Evolutionary conservation across 2,888 invertebrate genomes (phyloP), one percentile per base, ranked within the genome.

Genomic region (Phalera bucephala): DNA sequence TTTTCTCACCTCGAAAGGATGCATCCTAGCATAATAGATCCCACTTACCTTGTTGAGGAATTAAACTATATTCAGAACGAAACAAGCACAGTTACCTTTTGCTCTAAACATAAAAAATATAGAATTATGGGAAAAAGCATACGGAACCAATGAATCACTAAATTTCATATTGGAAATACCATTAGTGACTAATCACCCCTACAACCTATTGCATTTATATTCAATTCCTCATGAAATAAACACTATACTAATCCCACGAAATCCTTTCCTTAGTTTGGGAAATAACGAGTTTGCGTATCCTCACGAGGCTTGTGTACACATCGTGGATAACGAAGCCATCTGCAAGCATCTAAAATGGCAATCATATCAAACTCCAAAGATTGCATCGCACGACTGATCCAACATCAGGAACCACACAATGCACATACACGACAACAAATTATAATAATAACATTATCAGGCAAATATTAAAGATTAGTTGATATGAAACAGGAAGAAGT

Each of bases 401-500:
- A 26, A 19, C 26, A 26, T 5, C 9, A 26, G 11, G 11, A 10
- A n/a, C 26, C 37, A 2, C 32, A 41, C 5, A 19, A 48, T 53
- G 45, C 31, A 43, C 38, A 1, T 43, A 43, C 7, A 32, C 10
- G n/a, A 39, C 30, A 9, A 31, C 33, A 20, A 26, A 15, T 3
- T 45, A 36, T 10, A 21, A 45, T 10, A 31, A 46, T 6, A 48
- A 38, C n/a, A 32, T 52, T 6, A 33, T 40, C 11, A 45, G 47
- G 39, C n/a, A n/a, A n/a, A n/a, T n/a, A 47, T 51, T 3, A 36
- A 50, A 40, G 40, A 47, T 15, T 48, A 2, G 11, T 44, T 2
- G n/a, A n/a, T n/a, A 9, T 40, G 1, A 47, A 48, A 27, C 23
- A 46, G 17, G 45, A 50, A 35, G 48, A 47, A 29, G 41, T 52